Base-by-base conservation (phyloP, 2,797 vertebrate genomes). In the Syngnathus rostellatus region DNA sequence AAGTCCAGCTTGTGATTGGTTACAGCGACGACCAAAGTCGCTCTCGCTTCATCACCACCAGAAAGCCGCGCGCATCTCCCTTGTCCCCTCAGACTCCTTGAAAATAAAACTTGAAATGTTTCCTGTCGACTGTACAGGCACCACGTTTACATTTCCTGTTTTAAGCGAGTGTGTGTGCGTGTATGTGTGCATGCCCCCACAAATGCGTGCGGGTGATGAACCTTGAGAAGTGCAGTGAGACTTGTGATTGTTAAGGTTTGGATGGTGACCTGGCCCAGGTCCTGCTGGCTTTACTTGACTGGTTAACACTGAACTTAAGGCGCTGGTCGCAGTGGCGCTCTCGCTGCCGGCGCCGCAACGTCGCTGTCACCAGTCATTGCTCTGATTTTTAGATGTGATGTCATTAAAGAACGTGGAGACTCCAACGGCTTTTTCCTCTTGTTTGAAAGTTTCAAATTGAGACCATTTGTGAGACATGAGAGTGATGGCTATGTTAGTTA, bases 261-360 rank as follows among this genome's bases (percentile, higher is more conserved):
- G 59, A 9, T 9, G 69, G 61, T 19, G n/a, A 65, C 69, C 69
- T 64, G 62, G 5, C 39, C 38, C 48, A 50, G 79, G 80, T 81
- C 80, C 81, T 85, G 79, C 82, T 88, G 82, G 72, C 67, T 76
- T 82, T 80, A 86, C 83, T 86, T 87, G 83, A 86, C 79, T 64
- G 62, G 67, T 77, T 76, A 81, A 82, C 73, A 62, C 81, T 81
- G 38, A 53, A 53, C n/a, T 53, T 3, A 60, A n/a, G 31, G 16
- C 55, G 17, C 17, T 39, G 17, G 17, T 60, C 58, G 31, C 31
- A 31, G 31, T 31, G 31, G 31, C 31, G 31, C 31, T 31, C 31
- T 31, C 31, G 31, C 31, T 31, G 31, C 31, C 31, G 31, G 31
- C 31, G 3, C 31, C 31, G 40, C 58, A 8, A 9, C 38, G 12